Evolutionary conservation across 1,140 invertebrate species (phyloP).

Genomic region (Halictus rubicundus): DNA sequence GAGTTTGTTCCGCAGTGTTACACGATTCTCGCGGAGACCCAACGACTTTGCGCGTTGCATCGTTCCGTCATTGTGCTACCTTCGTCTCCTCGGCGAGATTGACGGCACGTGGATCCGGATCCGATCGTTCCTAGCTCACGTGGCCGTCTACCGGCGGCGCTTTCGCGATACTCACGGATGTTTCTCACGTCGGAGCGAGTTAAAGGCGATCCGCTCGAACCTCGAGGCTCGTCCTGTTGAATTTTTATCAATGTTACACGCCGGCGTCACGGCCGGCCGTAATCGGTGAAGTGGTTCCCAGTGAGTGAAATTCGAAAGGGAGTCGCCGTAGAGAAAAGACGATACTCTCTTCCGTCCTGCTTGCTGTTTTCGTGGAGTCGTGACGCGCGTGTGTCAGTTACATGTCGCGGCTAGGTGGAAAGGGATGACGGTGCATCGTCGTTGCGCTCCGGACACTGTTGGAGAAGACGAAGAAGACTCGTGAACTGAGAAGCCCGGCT

Average conservation of each 20-base stretch:
- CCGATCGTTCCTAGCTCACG: constrained; percentile 57
- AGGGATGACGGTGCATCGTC: constrained; percentile 61
- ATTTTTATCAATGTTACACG: constrained; percentile 13
- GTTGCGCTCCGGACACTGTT: constrained; percentile 39
- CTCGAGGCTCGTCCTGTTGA: neutral
- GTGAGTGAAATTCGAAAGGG: neutral
- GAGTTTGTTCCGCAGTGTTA: neutral
- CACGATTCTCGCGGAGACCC: neutral
- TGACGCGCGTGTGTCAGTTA: constrained; percentile 24
- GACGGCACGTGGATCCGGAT: constrained; percentile 54
- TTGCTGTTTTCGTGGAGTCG: constrained; percentile 14
- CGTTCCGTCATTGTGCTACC: neutral
- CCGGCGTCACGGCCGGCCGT: neutral
- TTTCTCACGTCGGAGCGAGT: constrained; percentile 29
- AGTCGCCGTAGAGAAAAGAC: neutral
- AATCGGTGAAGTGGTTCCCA: constrained; percentile 17
- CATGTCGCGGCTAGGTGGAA: constrained; percentile 53
- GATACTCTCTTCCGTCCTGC: constrained; percentile 27
- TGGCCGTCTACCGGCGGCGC: constrained; percentile 57
- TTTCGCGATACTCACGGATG: constrained; percentile 23
- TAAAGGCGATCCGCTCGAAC: neutral
- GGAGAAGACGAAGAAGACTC: constrained; percentile 47
- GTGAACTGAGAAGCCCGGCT: constrained; percentile 18
- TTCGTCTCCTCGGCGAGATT: constrained; percentile 18
- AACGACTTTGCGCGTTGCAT: neutral